Evolutionary conservation across 2,113 vertebrate species (phyloP), one percentile per base, ranked within the genome.

Genomic region (Glaucidium brasilianum): DNA sequence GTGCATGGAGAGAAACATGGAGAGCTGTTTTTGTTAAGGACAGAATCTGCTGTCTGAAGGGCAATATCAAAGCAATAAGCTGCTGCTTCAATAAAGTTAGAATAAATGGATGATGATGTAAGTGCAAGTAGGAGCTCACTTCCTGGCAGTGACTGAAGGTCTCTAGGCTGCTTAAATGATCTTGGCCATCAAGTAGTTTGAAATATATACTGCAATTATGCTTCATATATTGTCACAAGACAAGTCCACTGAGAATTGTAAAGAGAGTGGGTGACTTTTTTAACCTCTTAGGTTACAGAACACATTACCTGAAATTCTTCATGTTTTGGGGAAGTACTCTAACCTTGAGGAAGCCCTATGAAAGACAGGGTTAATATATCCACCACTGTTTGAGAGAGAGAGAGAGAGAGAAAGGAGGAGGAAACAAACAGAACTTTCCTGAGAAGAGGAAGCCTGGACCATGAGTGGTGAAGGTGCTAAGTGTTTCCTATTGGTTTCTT

Each of bases 401-500:
- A 85, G 15, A 56, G 11, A 52, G 15, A 2, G 22, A 69, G 18
- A 55, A 19, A 68, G 18, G 55, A 12, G 64, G 12, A 32, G 3
- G 27, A 43, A 71, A 43, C 10, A 67, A 90, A 34, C n/a, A 91
- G 29, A 75, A 50, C 5, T 82, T 74, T 71, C 27, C 62, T 82
- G 13, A n/a, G 39, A 78, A 45, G 10, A 72, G 22, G 29, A 92
- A 95, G 63, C 2, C 11, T 55, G 47, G 15, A 74, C 4, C 19
- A 32, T 0, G 2, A 81, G 19, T 20, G 9, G 6, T 43, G 20
- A 39, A 67, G n/a, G 14, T 0, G 0, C 14, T 29, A 69, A 69
- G 23, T 62, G 8, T 69, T 85, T 85, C 37, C 32, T 55, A 20
- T 19, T 55, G 19, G 7, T n/a, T 88, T 47, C 18, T 82, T n/a